These are phyloP conservation scores for Vulpes lagopus DNA, from an alignment of 2,113 vertebrate species.

Conservation along the genomic window DNA sequence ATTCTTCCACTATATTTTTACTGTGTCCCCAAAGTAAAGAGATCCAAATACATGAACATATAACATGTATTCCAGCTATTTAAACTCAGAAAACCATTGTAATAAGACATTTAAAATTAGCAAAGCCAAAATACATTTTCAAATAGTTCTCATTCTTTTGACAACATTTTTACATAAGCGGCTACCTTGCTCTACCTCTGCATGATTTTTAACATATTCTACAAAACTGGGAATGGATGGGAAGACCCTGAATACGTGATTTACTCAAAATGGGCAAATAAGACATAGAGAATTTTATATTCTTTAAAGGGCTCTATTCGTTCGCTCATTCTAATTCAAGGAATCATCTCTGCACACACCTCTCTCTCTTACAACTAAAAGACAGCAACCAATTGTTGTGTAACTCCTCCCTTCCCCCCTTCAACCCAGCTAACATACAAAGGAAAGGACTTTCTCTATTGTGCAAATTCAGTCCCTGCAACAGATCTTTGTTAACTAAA, in stretches of 20 bases:
- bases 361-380: conserved; percentile 65
- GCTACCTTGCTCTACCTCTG: conserved; percentile 25
- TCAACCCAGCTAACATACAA: conserved; percentile 85
- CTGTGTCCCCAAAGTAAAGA: background rate
- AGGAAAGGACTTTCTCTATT: conserved; percentile 85
- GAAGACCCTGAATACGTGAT: conserved; percentile 74
- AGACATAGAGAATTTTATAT: conserved; percentile 52
- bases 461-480: conserved; percentile 81
- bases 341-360: conserved; percentile 25
- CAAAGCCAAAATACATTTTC: conserved; percentile 11
- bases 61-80: background rate
- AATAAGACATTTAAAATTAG: conserved; percentile 35
- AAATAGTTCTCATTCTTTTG: background rate
- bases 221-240: conserved; percentile 82
- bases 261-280: conserved; percentile 74
- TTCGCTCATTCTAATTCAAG: conserved; percentile 2
- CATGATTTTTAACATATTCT: conserved; percentile 64
- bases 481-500: conserved; percentile 72
- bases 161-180: conserved; percentile 8
- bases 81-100: background rate
- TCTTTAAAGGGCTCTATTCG: conserved; percentile 53
- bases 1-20: conserved; percentile 20
- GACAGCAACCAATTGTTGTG: conserved; percentile 69
- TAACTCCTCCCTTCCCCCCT: conserved; percentile 84
- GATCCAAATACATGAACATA: background rate